Conservation (phyloP, 2,797 vertebrate species). For the Notolabrus celidotus region DNA sequence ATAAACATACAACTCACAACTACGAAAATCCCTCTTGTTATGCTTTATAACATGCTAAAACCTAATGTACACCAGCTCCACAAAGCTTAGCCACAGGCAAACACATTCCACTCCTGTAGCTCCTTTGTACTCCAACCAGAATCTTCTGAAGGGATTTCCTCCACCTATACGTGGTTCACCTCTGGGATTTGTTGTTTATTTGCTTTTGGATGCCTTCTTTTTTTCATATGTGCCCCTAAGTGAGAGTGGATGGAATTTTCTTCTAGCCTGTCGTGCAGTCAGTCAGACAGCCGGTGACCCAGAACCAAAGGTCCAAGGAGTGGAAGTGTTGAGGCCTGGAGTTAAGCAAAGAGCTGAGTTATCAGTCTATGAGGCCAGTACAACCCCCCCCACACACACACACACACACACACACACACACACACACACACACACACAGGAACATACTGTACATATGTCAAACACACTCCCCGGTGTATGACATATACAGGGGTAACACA, state of each 20-base stretch:
- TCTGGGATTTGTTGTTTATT: conserved; percentile 63
- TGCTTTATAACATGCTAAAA: conserved; percentile 58
- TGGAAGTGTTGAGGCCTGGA: conserved; percentile 61
- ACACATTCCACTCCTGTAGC: conserved; percentile 63
- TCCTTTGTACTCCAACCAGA: conserved; percentile 63
- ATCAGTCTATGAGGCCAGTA: conserved; percentile 37
- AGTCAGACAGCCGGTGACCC: conserved; percentile 65
- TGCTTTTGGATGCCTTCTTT: conserved; percentile 55
- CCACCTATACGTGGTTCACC: conserved; percentile 43
- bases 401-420: conserved; percentile 12
- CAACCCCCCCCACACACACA: conserved; percentile 27
- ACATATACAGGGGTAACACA: conserved; percentile 20
- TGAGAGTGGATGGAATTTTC: conserved; percentile 54
- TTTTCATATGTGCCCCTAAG: conserved; percentile 38
- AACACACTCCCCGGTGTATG: conserved; percentile 6
- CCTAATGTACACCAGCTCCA: conserved; percentile 65
- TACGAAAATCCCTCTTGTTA: conserved; percentile 62
- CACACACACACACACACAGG: conserved; percentile 11
- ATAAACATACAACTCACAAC: conserved; percentile 62
- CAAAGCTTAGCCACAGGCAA: conserved; percentile 64
- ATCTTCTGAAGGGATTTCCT: conserved; percentile 72
- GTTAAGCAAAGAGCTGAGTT: conserved; percentile 39
- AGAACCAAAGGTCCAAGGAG: conserved; percentile 54
- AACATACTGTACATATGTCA: conserved; percentile 23
- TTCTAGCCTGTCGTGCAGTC: conserved; percentile 47